Evolutionary conservation across 1,140 invertebrate genomes (phyloP).

Genomic region (Diachasma alloeum): DNA sequence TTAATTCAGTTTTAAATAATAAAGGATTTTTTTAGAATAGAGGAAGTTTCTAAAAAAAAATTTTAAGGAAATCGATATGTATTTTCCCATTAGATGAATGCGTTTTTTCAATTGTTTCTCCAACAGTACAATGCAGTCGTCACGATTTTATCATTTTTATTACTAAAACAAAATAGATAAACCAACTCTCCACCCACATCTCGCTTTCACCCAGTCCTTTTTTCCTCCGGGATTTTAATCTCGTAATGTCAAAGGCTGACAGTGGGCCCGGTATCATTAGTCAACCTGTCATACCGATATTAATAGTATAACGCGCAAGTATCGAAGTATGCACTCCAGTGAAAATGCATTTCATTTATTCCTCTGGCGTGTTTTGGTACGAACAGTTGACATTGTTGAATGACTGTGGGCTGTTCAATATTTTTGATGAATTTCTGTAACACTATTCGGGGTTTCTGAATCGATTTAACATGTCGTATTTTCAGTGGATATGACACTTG

Average conservation of each 20-base stretch:
- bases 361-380: slow-evolving; percentile 23
- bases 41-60: too few species aligned
- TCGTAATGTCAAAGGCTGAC: slow-evolving; percentile 61
- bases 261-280: slow-evolving; percentile 59
- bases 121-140: not conserved
- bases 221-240: slow-evolving; percentile 54
- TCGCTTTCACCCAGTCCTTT: slow-evolving; percentile 15
- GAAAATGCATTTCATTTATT: slow-evolving; percentile 64
- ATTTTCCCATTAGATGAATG: too few species aligned
- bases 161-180: too few species aligned
- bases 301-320: slow-evolving; percentile 56
- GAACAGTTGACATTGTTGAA: slow-evolving; percentile 60
- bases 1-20: too few species aligned
- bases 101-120: too few species aligned
- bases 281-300: slow-evolving; percentile 63
- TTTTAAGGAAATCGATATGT: too few species aligned
- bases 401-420: slow-evolving; percentile 49
- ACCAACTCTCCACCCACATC: not conserved
- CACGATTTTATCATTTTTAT: not conserved
- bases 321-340: slow-evolving; percentile 60
- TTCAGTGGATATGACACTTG: not conserved
- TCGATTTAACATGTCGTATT: not conserved
- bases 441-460: not conserved
- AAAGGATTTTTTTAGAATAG: too few species aligned
- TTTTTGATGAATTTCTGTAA: not conserved